phyloP scores from a whole-genome alignment of 2,888 invertebrate species.

The Philaethria dido region DNA sequence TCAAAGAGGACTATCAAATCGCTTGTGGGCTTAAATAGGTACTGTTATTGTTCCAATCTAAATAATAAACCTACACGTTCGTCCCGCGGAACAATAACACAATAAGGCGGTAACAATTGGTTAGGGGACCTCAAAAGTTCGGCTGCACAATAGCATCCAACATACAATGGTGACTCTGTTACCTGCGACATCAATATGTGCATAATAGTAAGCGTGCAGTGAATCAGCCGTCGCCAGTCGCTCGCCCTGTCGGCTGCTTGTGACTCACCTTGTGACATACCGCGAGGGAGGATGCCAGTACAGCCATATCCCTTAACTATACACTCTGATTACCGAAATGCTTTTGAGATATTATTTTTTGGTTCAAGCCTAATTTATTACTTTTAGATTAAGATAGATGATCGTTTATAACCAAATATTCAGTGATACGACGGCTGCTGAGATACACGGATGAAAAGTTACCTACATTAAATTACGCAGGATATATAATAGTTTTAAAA shows the following conservation, averaged over 20 bases:
- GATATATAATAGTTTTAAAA: conserved; percentile 45
- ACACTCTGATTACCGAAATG: conserved; percentile 28
- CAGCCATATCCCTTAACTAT: conserved; percentile 65
- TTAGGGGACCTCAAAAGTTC: conserved; percentile 74
- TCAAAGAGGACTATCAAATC: conserved; percentile 32
- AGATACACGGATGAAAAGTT: conserved; percentile 52
- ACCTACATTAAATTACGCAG: conserved; percentile 53
- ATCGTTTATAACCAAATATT: background rate
- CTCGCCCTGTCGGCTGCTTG: conserved; percentile 54
- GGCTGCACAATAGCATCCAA: conserved; percentile 76
- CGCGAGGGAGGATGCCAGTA: conserved; percentile 56
- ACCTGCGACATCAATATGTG: conserved; percentile 79
- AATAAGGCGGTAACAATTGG: conserved; percentile 77
- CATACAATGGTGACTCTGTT: conserved; percentile 79
- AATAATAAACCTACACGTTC: conserved; percentile 62
- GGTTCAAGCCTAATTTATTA: background rate
- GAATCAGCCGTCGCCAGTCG: conserved; percentile 56
- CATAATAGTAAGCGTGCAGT: conserved; percentile 71
- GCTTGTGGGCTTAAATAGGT: conserved; percentile 54
- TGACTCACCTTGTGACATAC: conserved; percentile 51
- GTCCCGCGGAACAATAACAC: conserved; percentile 64
- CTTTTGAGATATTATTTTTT: background rate
- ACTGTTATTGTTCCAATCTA: conserved; percentile 68
- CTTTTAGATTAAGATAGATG: background rate
- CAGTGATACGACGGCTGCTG: background rate